These are phyloP conservation scores for Drosophila fungiperda DNA, from an alignment of 2,888 invertebrate species.

Conservation along the genomic window DNA sequence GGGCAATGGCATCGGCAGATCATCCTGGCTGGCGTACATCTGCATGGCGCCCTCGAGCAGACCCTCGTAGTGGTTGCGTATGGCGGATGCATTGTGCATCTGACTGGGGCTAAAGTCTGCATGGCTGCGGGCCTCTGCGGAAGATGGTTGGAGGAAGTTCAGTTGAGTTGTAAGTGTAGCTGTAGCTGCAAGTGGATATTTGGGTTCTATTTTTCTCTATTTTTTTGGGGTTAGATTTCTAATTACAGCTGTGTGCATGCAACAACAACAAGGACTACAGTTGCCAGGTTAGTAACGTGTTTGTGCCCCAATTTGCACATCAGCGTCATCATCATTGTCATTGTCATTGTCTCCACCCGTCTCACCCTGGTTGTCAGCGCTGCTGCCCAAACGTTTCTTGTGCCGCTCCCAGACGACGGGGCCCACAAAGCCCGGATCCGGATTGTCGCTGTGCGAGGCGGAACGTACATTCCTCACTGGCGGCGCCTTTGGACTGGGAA, in stretches of 20 bases:
- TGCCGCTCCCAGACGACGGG: slow-evolving; percentile 94
- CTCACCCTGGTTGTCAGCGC: slow-evolving; percentile 74
- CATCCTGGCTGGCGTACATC: slow-evolving; percentile 84
- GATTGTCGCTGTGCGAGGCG: slow-evolving; percentile 90
- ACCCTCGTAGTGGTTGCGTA: slow-evolving; percentile 84
- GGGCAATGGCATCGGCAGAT: slow-evolving; percentile 83
- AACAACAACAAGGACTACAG: slow-evolving; percentile 66
- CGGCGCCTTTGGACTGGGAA: slow-evolving; percentile 81
- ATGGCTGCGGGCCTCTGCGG: slow-evolving; percentile 70
- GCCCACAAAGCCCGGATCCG: slow-evolving; percentile 93
- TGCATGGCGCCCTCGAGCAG: slow-evolving; percentile 85
- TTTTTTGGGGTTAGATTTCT: slow-evolving; percentile 28
- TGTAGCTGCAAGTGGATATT: slow-evolving; percentile 47
- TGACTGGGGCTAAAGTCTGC: slow-evolving; percentile 80
- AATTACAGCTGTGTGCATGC: slow-evolving; percentile 57
- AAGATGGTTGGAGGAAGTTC: slow-evolving; percentile 73
- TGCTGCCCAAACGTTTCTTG: slow-evolving; percentile 87
- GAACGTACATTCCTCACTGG: slow-evolving; percentile 73
- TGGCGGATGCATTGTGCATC: slow-evolving; percentile 83
- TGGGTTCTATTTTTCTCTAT: slow-evolving; percentile 32
- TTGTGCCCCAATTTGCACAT: slow-evolving; percentile 69
- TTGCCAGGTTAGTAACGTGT: slow-evolving; percentile 72
- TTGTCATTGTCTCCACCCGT: slow-evolving; percentile 57
- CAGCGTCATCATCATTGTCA: slow-evolving; percentile 58
- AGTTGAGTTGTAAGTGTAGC: slow-evolving; percentile 47